Conservation (phyloP, 2,888 invertebrate species). For the Rhagonycha lutea region DNA sequence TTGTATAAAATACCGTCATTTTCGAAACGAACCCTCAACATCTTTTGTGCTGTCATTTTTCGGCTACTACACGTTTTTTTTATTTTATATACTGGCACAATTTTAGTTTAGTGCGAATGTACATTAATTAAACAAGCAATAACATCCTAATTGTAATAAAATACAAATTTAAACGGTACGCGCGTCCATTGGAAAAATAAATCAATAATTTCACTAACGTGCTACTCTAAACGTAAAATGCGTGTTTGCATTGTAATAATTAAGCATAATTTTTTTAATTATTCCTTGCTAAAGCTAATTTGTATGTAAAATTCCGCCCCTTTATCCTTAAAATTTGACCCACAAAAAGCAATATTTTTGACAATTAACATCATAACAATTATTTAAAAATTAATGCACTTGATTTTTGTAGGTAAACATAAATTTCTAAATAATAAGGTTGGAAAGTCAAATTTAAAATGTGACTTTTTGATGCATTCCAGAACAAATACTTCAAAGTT, state of each 20-base stretch:
- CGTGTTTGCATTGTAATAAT: slow-evolving; percentile 38
- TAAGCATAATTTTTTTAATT: not conserved
- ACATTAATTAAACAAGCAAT: not conserved
- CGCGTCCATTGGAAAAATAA: slow-evolving; percentile 36
- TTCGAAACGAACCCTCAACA: slow-evolving; percentile 37
- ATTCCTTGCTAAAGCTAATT: not conserved
- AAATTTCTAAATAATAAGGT: not conserved
- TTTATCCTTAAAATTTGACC: not conserved
- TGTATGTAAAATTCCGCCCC: not conserved
- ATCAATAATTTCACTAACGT: slow-evolving; percentile 53
- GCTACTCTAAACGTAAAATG: slow-evolving; percentile 43
- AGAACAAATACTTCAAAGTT: not conserved
- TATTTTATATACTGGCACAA: not conserved
- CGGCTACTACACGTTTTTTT: slow-evolving; percentile 9
- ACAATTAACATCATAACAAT: not conserved
- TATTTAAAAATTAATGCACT: not conserved
- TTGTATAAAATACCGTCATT: slow-evolving; percentile 22
- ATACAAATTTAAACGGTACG: slow-evolving; percentile 10
- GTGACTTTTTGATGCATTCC: not conserved
- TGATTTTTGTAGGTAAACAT: not conserved
- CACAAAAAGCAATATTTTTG: not conserved
- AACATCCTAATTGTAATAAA: not conserved
- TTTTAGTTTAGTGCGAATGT: not conserved
- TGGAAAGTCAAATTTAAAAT: not conserved
- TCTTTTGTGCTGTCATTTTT: slow-evolving; percentile 47